Conservation (phyloP, 2,888 invertebrate genomes). For the Synanthedon vespiformis region DNA sequence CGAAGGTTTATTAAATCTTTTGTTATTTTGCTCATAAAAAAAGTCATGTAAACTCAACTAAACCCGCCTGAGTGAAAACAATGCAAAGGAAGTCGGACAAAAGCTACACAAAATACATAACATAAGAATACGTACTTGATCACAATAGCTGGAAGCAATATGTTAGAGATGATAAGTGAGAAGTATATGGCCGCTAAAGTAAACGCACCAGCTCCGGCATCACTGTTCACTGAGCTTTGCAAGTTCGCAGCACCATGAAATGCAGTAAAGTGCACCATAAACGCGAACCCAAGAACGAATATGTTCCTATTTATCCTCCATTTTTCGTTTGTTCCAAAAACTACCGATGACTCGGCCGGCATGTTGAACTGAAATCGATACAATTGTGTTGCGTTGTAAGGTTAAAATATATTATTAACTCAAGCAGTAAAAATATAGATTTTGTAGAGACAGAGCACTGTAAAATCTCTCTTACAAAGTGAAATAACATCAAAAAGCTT, state of each 20-base stretch:
- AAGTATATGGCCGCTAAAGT: conserved; percentile 89
- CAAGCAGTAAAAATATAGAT: too few species aligned
- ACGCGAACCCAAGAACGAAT: conserved; percentile 85
- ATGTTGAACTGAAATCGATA: conserved; percentile 12
- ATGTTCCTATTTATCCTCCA: conserved; percentile 88
- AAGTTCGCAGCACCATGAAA: conserved; percentile 88
- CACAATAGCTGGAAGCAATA: conserved; percentile 86
- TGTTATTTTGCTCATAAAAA: too few species aligned
- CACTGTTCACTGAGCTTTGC: conserved; percentile 87
- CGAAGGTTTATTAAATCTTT: too few species aligned
- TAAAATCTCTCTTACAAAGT: too few species aligned
- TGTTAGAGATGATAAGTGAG: conserved; percentile 88
- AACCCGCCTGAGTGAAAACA: neutral
- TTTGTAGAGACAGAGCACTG: too few species aligned
- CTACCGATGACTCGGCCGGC: conserved; percentile 24
- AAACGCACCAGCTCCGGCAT: conserved; percentile 84
- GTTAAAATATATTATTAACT: too few species aligned
- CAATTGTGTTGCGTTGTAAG: too few species aligned
- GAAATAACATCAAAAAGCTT: too few species aligned
- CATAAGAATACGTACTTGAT: conserved; percentile 74
- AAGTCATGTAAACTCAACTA: too few species aligned
- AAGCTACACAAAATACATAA: too few species aligned
- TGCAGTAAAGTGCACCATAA: conserved; percentile 93
- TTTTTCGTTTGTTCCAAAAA: conserved; percentile 73
- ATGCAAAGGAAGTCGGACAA: too few species aligned